Evolutionary conservation across 2,888 invertebrate species (phyloP), one percentile per base, ranked within the genome.

Genomic region (Spialia ferax): DNA sequence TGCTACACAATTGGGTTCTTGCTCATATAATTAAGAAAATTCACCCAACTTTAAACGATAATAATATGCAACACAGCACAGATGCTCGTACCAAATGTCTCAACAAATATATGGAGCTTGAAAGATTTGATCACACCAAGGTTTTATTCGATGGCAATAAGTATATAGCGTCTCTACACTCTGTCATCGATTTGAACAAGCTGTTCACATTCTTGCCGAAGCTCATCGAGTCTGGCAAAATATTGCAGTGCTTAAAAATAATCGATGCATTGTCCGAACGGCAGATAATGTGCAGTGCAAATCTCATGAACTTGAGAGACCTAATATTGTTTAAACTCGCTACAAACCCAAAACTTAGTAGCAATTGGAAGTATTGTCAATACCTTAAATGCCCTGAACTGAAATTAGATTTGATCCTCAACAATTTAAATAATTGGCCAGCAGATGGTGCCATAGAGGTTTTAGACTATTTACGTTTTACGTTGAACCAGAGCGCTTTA

Each of bases 11-110:
- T 76, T 96, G 96, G 96, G 89, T 96, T 0, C 79, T 96, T 52
- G 96, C 96, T 0, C 95, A 96, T 77, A 93, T 96, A n/a, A 93
- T 96, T 26, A 95, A 95, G 75, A 95, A 95, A 79, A 95, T 96
- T 71, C 95, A 96, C 74, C 92, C 94, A 0, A 89, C 95, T 6
- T 87, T 93, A 5, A 93, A 93, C 48, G 93, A 93, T 61, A 88
- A 84, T 63, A 88, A 82, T 62, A 84, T 94, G 69, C 91, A 92
- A 70, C 85, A 94, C 76, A 93, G 93, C 57, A 93, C 94, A 74
- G 95, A 95, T 60, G 92, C 94, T 5, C 90, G 96, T 15, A 95
- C 95, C 0, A 94, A 93, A 74, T 94, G 94, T 42, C 89, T 96
- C 1, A 95, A 95, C 63, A 95, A 95, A 77, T 95, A 95, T 68